Evolutionary conservation across 2,888 invertebrate genomes (phyloP).

Genomic region (Carterocephalus palaemon): DNA sequence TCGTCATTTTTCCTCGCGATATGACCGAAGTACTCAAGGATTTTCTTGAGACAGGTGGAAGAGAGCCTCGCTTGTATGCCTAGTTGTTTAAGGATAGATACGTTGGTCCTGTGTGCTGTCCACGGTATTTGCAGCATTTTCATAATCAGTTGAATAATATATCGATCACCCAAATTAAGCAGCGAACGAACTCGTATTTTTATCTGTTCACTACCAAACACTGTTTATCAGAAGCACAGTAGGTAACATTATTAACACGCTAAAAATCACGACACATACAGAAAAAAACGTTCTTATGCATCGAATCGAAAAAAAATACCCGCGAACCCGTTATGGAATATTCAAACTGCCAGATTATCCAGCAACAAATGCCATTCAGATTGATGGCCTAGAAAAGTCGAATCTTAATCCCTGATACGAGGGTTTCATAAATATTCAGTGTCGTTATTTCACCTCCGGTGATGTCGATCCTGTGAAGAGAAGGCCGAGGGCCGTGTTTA

Average conservation of each 20-base stretch:
- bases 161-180: too few species aligned
- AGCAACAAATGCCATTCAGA: slow-evolving; percentile 46
- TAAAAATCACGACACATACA: slow-evolving; percentile 6
- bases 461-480: slow-evolving; percentile 62
- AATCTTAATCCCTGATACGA: slow-evolving; percentile 70
- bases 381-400: slow-evolving; percentile 70
- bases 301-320: slow-evolving; percentile 15
- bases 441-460: slow-evolving; percentile 74
- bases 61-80: too few species aligned
- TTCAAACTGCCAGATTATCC: slow-evolving; percentile 34
- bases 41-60: too few species aligned
- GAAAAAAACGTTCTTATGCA: slow-evolving; percentile 11
- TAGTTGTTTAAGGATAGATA: too few species aligned
- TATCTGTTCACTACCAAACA: too few species aligned
- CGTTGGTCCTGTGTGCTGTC: too few species aligned
- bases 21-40: too few species aligned
- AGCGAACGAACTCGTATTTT: too few species aligned
- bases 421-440: slow-evolving; percentile 74
- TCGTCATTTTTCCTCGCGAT: too few species aligned
- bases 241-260: neutral
- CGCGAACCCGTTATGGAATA: slow-evolving; percentile 24
- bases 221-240: too few species aligned
- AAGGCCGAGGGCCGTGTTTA: slow-evolving; percentile 62
- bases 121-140: too few species aligned
- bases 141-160: too few species aligned